phyloP scores from a whole-genome alignment of 2,113 vertebrate species.

The human region GRCh38 chr5:179155001-179155500 shows the following conservation, averaged over 20 bases:
- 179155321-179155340: neutral
- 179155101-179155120: neutral
- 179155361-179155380: neutral
- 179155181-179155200: fast-evolving
- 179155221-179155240: fast-evolving
- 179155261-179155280: no score
- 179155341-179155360: neutral
- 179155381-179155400: neutral
- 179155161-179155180: neutral
- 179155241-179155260: neutral
- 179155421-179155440: neutral
- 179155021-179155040: neutral
- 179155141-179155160: fast-evolving
- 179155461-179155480: neutral
- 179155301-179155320: neutral
- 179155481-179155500: neutral
- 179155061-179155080: neutral
- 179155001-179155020: neutral
- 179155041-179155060: neutral
- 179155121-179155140: no score
- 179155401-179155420: neutral
- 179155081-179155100: no score
- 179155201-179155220: neutral
- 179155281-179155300: neutral
- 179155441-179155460: no score